These are phyloP conservation scores for Nothobranchius furzeri DNA, from an alignment of 2,113 vertebrate species.

Conservation along the genomic window DNA sequence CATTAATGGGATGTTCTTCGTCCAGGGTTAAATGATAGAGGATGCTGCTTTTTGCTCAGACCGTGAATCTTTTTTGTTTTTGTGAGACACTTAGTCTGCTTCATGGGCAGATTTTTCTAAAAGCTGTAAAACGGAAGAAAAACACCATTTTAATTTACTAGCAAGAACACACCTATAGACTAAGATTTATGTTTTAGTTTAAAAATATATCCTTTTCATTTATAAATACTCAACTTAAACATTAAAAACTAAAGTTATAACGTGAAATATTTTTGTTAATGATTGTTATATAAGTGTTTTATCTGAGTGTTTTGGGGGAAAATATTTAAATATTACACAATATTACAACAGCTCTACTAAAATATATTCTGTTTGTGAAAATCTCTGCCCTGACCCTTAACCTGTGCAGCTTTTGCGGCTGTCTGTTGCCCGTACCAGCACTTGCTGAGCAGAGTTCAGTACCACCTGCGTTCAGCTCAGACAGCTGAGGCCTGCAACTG, in stretches of 20 bases:
- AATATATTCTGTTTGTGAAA: neutral
- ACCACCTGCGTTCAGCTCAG: neutral
- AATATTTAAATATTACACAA: too few relatives aligned
- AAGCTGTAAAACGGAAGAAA: neutral
- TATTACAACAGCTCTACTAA: neutral
- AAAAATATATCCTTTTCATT: too few relatives aligned
- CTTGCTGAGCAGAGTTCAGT: neutral
- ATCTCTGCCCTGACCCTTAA: neutral
- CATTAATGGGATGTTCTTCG: neutral
- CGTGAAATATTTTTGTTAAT: too few relatives aligned
- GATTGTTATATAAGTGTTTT: too few relatives aligned
- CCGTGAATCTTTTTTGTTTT: neutral
- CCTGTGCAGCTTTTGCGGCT: neutral
- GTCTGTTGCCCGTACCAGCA: neutral
- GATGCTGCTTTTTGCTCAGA: neutral
- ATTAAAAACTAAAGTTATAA: too few relatives aligned
- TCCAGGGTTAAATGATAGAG: neutral
- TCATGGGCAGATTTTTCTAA: neutral
- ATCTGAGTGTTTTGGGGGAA: too few relatives aligned
- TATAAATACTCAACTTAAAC: too few relatives aligned
- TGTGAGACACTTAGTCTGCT: neutral
- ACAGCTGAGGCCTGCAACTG: neutral
- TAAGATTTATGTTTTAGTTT: too few relatives aligned
- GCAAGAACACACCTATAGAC: too few relatives aligned
- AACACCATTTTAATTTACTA: too few relatives aligned